These are phyloP conservation scores for Conger conger DNA, from an alignment of 2,113 vertebrate species.

Conservation along the genomic window DNA sequence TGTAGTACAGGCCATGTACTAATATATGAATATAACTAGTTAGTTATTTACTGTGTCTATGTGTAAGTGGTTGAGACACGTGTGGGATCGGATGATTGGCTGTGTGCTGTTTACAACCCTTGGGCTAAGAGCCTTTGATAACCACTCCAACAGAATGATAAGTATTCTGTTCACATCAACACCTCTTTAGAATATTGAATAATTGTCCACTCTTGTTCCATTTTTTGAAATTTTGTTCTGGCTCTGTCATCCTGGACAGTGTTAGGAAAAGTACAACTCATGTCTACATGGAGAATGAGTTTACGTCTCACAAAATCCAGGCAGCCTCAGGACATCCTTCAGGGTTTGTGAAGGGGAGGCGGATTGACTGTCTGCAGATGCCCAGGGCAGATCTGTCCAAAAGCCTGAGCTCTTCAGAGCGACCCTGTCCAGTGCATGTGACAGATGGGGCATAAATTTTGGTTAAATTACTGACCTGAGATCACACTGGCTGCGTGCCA, in stretches of 20 bases:
- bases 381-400: not conserved
- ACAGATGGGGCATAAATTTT: not conserved
- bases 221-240: not conserved
- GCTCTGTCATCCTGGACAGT: not conserved
- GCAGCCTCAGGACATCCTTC: not conserved
- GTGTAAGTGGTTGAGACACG: not conserved
- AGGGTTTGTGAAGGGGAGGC: not conserved
- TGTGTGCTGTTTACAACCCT: not conserved
- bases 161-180: not conserved
- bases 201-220: not conserved
- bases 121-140: not conserved
- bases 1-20: not conserved
- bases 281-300: not conserved
- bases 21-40: not conserved
- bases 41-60: not conserved
- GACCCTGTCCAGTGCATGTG: not conserved
- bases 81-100: not conserved
- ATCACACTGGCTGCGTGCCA: not conserved
- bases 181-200: not conserved
- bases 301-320: not conserved
- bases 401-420: not conserved
- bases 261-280: not conserved
- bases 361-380: not conserved
- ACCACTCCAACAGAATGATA: not conserved
- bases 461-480: not conserved